These are phyloP conservation scores for Rhinichthys klamathensis DNA, from an alignment of 2,113 vertebrate genomes.

Conservation along the genomic window DNA sequence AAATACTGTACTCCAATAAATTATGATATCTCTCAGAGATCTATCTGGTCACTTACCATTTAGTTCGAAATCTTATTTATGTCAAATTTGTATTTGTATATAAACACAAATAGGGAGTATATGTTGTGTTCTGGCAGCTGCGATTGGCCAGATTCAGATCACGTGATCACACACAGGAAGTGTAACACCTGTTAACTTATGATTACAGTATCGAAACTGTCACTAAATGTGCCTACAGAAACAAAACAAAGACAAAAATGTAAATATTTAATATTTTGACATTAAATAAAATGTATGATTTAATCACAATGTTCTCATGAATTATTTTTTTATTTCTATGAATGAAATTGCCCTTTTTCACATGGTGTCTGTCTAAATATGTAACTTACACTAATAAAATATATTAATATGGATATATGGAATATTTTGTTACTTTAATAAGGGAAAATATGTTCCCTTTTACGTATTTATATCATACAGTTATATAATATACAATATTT, in stretches of 20 bases:
- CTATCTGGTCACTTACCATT: slow-evolving; percentile 67
- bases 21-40: slow-evolving; percentile 75
- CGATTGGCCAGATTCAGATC: slow-evolving; percentile 68
- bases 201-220: slow-evolving; percentile 66
- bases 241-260: slow-evolving; percentile 66
- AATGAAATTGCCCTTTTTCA: not conserved
- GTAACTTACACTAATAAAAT: not conserved
- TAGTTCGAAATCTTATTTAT: slow-evolving; percentile 76
- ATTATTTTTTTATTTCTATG: not conserved
- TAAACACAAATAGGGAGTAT: slow-evolving; percentile 61
- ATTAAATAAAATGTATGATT: slow-evolving; percentile 77
- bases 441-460: no score
- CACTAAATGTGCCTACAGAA: slow-evolving; percentile 62
- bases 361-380: not conserved
- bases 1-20: slow-evolving; percentile 75
- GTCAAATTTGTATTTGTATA: slow-evolving; percentile 66
- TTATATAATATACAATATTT: no score
- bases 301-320: slow-evolving; percentile 61
- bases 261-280: slow-evolving; percentile 76
- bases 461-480: no score
- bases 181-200: slow-evolving; percentile 73
- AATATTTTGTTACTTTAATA: no score
- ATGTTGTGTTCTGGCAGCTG: slow-evolving; percentile 72
- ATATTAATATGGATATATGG: no score
- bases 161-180: slow-evolving; percentile 49